Evolutionary conservation across 1,140 invertebrate genomes (phyloP), one percentile per base, ranked within the genome.

Genomic region (Pseudobourletiella spinata): DNA sequence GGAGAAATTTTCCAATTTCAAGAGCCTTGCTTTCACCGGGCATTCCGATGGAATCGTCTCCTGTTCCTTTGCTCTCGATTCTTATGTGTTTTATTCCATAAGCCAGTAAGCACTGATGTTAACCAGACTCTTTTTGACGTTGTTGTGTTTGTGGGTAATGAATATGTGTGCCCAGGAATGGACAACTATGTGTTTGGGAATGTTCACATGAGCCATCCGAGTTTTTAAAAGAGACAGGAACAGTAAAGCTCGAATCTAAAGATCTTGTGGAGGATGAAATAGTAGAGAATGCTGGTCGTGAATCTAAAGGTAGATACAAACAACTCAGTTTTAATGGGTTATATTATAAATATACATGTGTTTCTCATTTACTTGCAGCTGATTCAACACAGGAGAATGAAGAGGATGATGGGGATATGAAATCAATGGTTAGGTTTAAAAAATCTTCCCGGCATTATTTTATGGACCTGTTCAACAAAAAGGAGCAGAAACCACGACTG

Each of bases 31-130:
- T 20, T 85, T 87, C 44, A 81, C 61, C 20, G 78, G 88, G 26
- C 91, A 97, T 74, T 85, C 84, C 0, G 88, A 94, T 73, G 71
- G 75, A 2, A 85, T 98, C 59, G 82, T 95, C 8, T 83, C 82
- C 1, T 86, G 86, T 63, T 95, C 90, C 74, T 98, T 98, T 78
- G 89, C 93, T 73, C 80, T 84, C 60, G 82, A 89, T 55, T 87
- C 83, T 68, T 82, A 95, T 67, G 87, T 96, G 77, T 74, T 89
- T 1, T 85, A 82, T 52, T 88, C 87, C 3, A 74, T 91, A 15
- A 84, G 85, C 70, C 79, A 81, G 74, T 88, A 83, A 73, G 83
- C 82, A 2, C 81, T 81, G 64, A 72, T 55, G 39, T 14, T 51
- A 11, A 26, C 43, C 25, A n/a, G n/a, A n/a, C n/a, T n/a, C n/a